Conservation (phyloP, 1,140 invertebrate species). For the Trigoniulus corallinus region DNA sequence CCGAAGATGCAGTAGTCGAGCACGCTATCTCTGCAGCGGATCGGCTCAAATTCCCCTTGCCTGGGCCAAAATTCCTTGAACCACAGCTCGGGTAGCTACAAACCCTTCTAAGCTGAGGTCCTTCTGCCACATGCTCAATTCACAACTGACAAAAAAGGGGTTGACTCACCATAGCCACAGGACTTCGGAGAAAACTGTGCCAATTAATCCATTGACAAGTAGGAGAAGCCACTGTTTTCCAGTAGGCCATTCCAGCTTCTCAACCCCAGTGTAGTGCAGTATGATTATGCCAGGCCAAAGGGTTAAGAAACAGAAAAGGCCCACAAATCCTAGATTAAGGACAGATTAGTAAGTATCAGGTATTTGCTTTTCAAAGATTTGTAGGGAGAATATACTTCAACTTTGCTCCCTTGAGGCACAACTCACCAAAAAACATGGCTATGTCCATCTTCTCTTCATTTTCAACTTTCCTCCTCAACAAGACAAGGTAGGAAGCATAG, state of each 20-base stretch:
- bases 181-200: slow-evolving; percentile 68
- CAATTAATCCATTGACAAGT: slow-evolving; percentile 66
- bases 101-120: no score
- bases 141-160: no score
- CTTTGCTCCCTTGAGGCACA: background rate
- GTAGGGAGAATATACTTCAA: no score
- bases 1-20: no score
- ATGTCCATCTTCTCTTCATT: slow-evolving; percentile 76
- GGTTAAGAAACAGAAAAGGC: slow-evolving; percentile 59
- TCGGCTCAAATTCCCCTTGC: no score
- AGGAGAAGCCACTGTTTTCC: slow-evolving; percentile 57
- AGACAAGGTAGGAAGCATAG: slow-evolving; percentile 67
- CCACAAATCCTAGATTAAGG: slow-evolving; percentile 53
- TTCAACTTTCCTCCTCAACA: slow-evolving; percentile 59
- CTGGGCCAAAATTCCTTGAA: no score
- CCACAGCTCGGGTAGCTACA: no score
- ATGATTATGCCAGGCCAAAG: slow-evolving; percentile 76
- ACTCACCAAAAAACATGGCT: slow-evolving; percentile 70
- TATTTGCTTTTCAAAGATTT: background rate
- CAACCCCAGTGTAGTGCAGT: slow-evolving; percentile 54
- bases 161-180: slow-evolving; percentile 73
- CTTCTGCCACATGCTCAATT: no score
- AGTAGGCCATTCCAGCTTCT: slow-evolving; percentile 65
- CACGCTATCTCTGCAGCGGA: no score
- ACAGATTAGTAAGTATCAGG: background rate